phyloP scores from a whole-genome alignment of 1,140 invertebrate species.

The Drosophila chauvacae region DNA sequence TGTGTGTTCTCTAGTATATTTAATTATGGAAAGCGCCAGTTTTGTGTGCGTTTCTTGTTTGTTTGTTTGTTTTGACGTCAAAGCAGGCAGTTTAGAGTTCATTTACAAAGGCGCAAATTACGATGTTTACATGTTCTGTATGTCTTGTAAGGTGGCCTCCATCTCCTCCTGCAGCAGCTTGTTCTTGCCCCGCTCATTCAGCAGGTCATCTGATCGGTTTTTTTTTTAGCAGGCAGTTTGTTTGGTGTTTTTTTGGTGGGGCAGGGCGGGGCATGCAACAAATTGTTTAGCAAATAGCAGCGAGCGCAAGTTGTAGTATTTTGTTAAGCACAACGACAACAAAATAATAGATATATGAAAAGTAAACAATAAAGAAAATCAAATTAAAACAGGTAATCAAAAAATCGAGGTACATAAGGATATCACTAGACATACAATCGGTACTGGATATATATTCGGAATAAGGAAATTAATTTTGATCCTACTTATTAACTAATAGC shows the following conservation, averaged over 20 bases:
- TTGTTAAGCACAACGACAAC: slow-evolving; percentile 64
- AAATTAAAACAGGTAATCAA: slow-evolving; percentile 51
- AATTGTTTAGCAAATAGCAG: slow-evolving; percentile 45
- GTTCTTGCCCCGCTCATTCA: slow-evolving; percentile 97
- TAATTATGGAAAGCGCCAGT: slow-evolving; percentile 78
- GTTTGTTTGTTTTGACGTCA: slow-evolving; percentile 65
- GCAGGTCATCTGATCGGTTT: slow-evolving; percentile 93
- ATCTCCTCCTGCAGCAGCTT: slow-evolving; percentile 98
- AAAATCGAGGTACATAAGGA: slow-evolving; percentile 31
- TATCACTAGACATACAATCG: slow-evolving; percentile 53
- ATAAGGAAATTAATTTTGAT: slow-evolving; percentile 67
- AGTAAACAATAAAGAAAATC: slow-evolving; percentile 60
- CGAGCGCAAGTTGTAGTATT: slow-evolving; percentile 49
- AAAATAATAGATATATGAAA: slow-evolving; percentile 57
- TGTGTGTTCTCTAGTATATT: slow-evolving; percentile 58
- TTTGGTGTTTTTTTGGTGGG: slow-evolving; percentile 4
- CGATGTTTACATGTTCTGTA: slow-evolving; percentile 97
- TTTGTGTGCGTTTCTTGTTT: slow-evolving; percentile 52
- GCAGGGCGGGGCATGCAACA: slow-evolving; percentile 37
- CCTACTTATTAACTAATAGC: slow-evolving; percentile 50
- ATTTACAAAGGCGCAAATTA: slow-evolving; percentile 76
- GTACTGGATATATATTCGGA: slow-evolving; percentile 37
- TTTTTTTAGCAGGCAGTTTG: slow-evolving; percentile 5
- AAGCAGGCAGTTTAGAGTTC: slow-evolving; percentile 81
- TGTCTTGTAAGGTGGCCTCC: slow-evolving; percentile 99